These are phyloP conservation scores for Patiria miniata DNA, from an alignment of 35 echinoderm and acorn worm species.

Conservation along the genomic window DNA sequence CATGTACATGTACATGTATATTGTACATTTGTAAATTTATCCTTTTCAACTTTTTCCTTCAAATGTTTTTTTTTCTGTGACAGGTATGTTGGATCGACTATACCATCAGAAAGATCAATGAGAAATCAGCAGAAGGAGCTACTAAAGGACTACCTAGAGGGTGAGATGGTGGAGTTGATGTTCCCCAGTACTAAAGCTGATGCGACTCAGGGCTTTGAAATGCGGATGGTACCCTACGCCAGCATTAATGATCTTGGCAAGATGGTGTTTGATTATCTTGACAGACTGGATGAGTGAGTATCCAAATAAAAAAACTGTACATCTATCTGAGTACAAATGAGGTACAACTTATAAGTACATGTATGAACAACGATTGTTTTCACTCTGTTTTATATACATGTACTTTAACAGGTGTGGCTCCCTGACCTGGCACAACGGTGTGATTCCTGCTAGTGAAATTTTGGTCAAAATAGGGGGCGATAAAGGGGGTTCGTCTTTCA, in stretches of 20 bases:
- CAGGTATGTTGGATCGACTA: neutral
- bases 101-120: constrained; percentile 9
- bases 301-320: no score
- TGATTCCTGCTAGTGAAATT: constrained; percentile 36
- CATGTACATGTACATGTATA: no score
- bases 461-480: constrained; percentile 52
- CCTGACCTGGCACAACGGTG: constrained; percentile 33
- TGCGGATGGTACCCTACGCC: neutral
- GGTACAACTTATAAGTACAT: no score
- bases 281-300: neutral
- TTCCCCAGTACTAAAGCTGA: neutral
- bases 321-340: no score
- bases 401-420: constrained; percentile 22
- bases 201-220: neutral
- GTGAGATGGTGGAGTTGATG: neutral
- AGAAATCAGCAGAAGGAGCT: neutral
- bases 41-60: no score
- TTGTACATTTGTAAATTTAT: no score
- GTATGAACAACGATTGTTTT: no score
- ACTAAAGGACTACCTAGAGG: neutral
- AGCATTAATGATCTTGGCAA: neutral
- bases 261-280: neutral
- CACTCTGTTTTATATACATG: no score
- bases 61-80: neutral
- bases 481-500: constrained; percentile 35